Evolutionary conservation across 2,797 vertebrate genomes (phyloP).

Genomic region (Silurus aristotelis): DNA sequence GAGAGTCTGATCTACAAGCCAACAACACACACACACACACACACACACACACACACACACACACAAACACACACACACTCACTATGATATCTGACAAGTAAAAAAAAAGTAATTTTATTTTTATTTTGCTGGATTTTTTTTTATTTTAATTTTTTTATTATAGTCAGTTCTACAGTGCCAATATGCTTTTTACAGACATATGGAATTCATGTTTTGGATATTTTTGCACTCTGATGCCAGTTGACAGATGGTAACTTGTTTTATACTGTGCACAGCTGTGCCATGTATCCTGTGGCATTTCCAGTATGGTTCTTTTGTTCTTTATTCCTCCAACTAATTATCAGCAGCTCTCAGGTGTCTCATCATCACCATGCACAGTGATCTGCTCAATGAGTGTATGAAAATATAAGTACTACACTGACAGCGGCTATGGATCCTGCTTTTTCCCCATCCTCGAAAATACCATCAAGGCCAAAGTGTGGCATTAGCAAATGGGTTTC

Average conservation of each 20-base stretch:
- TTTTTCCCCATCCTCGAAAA: neutral
- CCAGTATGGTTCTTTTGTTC: slow-evolving; percentile 16
- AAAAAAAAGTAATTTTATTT: too few relatives aligned
- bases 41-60: neutral
- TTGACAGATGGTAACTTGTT: slow-evolving; percentile 25
- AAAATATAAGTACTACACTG: slow-evolving; percentile 1
- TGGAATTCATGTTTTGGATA: neutral
- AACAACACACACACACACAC: neutral
- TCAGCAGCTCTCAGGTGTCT: slow-evolving; percentile 20
- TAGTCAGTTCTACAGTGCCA: neutral
- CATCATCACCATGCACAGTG: slow-evolving; percentile 2
- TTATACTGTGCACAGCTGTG: slow-evolving; percentile 8
- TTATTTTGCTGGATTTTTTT: too few relatives aligned
- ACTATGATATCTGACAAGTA: neutral
- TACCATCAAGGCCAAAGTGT: neutral
- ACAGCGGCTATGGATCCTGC: neutral
- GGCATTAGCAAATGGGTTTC: neutral
- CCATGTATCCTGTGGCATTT: slow-evolving; percentile 9
- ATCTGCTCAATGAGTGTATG: slow-evolving; percentile 15
- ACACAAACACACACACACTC: neutral
- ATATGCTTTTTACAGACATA: neutral
- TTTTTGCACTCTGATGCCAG: neutral
- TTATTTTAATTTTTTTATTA: too few relatives aligned
- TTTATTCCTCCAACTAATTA: slow-evolving; percentile 24
- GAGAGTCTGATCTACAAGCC: too few relatives aligned